Evolutionary conservation across 2,888 invertebrate genomes (phyloP).

Genomic region (Galerucella nymphaeae): DNA sequence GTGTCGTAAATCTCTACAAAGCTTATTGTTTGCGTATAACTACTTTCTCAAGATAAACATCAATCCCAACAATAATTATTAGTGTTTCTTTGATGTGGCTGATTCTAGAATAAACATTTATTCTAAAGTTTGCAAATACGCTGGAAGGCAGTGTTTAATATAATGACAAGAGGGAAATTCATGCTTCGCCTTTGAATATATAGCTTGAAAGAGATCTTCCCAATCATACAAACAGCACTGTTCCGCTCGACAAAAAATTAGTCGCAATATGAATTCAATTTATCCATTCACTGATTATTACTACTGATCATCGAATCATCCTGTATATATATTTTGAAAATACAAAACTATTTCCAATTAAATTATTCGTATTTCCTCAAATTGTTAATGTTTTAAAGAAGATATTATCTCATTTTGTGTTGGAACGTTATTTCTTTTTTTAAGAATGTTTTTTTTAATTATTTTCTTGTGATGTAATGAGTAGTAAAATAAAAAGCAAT

Average conservation of each 20-base stretch:
- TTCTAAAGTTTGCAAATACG: constrained; percentile 60
- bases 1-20: constrained; percentile 8
- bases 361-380: too few relatives aligned
- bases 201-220: constrained; percentile 37
- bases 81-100: constrained; percentile 47
- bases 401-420: too few relatives aligned
- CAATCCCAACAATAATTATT: constrained; percentile 45
- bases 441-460: too few relatives aligned
- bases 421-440: constrained; percentile 32
- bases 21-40: constrained; percentile 6
- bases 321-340: too few relatives aligned
- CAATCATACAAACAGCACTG: constrained; percentile 36
- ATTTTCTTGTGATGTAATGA: constrained; percentile 51
- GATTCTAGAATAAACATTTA: constrained; percentile 61
- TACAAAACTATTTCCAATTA: too few relatives aligned
- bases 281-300: too few relatives aligned
- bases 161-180: constrained; percentile 48
- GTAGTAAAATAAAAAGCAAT: constrained; percentile 49
- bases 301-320: too few relatives aligned
- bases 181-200: constrained; percentile 38
- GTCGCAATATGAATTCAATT: constrained; percentile 50
- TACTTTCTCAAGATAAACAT: constrained; percentile 39
- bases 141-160: constrained; percentile 51
- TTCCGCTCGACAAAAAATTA: constrained; percentile 26
- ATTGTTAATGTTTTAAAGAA: too few relatives aligned